Base-by-base conservation (phyloP, 2,797 vertebrate genomes). In the Syncerus caffer region DNA sequence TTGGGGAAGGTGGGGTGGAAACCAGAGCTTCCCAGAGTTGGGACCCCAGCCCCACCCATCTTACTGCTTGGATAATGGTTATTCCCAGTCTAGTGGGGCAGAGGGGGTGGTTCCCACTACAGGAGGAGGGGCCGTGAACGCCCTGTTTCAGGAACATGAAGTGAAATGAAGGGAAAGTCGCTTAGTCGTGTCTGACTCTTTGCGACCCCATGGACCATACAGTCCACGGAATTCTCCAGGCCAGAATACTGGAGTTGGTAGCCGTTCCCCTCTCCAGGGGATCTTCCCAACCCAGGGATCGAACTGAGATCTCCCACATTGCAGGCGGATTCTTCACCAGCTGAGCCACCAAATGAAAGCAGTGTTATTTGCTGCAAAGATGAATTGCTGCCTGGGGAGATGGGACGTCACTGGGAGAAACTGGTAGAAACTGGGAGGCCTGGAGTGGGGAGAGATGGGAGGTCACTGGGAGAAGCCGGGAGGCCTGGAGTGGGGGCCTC, bases 21-120 rank as follows among this genome's bases (percentile, higher is more conserved):
- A 27, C 79, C 29, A n/a, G n/a, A 38, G 58, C 58, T 29, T 29
- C 76, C 29, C 11, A 4, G 0, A 0, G 4, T 0, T 2, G 62
- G 67, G 11, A 50, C 19, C 42, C 25, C 15, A 31, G 51, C 45
- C 42, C 25, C 47, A 16, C 7, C 0, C 0, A 5, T 51, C 53
- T 38, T 6, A 2, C 85, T 85, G 79, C 71, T 16, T 11, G 21
- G 57, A 2, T 42, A 50, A 27, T 45, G 27, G 17, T 82, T 76
- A 13, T 74, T 42, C 21, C 31, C 7, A 53, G 71, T 38, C 58
- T 34, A 23, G 58, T 1, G 12, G 71, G 14, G 50, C 21, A 14
- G 19, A 3, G 64, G 14, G 42, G 45, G 29, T 38, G 19, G 67
- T 21, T n/a, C 27, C 82, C 19, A 0, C 23, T 50, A 57, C 4